A percentile compares a stretch with the other conserved stretches of the same genome.
phyloP scores from a whole-genome alignment of 2,113 vertebrate genomes.

The Scomber colias region DNA sequence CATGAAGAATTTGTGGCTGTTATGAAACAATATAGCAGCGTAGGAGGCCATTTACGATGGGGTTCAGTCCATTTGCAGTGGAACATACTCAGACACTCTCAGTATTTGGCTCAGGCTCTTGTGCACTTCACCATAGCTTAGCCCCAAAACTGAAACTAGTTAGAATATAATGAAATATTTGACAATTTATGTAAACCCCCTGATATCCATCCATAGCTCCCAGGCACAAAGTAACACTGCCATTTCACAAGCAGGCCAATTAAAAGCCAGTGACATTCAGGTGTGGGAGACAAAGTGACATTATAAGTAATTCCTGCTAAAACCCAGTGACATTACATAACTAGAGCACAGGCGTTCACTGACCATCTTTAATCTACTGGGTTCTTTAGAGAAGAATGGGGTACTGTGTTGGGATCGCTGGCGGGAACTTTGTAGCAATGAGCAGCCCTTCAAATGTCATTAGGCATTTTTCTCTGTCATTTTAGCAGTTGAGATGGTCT shows the following conservation, averaged over 20 bases:
- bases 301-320: slow-evolving; percentile 83
- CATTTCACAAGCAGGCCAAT: slow-evolving; percentile 78
- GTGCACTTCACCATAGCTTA: slow-evolving; percentile 26
- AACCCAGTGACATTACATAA: slow-evolving; percentile 81
- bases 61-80: slow-evolving; percentile 53
- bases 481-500: slow-evolving; percentile 64
- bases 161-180: slow-evolving; percentile 20
- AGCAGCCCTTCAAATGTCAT: slow-evolving; percentile 79
- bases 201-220: slow-evolving; percentile 50
- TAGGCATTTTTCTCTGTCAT: slow-evolving; percentile 55
- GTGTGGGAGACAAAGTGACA: slow-evolving; percentile 77
- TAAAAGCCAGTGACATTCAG: slow-evolving; percentile 85
- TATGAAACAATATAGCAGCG: slow-evolving; percentile 55
- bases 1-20: slow-evolving; percentile 35
- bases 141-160: slow-evolving; percentile 38
- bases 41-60: slow-evolving; percentile 46
- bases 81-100: slow-evolving; percentile 45
- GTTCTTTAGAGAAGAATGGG: slow-evolving; percentile 28
- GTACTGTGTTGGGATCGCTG: slow-evolving; percentile 27
- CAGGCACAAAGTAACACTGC: slow-evolving; percentile 67
- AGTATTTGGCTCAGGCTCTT: slow-evolving; percentile 27
- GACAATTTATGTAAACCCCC: slow-evolving; percentile 25
- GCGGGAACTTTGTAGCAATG: slow-evolving; percentile 26
- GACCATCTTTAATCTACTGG: slow-evolving; percentile 47
- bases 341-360: slow-evolving; percentile 33